Evolutionary conservation across 2,888 invertebrate genomes (phyloP), one percentile per base, ranked within the genome.

Genomic region (Eupelmus urozonus): DNA sequence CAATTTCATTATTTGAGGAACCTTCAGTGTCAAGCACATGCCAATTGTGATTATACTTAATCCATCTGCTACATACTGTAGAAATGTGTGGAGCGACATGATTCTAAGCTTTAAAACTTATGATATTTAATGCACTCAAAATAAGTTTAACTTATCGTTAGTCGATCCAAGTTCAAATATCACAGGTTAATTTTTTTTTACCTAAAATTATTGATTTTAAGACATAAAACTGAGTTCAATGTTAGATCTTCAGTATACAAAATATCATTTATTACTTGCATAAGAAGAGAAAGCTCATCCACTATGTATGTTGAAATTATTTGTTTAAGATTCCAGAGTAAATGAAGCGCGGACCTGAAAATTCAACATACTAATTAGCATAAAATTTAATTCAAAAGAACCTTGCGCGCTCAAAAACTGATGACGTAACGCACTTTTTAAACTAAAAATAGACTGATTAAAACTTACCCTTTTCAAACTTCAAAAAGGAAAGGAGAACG

Each of bases 1-100:
- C 69, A 96, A 91, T 75, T 93, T 93, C 81, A 93, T 88, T 80
- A 97, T 96, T 91, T 97, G 96, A 0, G 96, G 96, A 66, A 96
- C 92, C 91, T 97, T 97, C 82, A 95, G 90, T 82, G 96, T 92
- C 69, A 96, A 91, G 87, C 96, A 96, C 85, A 95, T 93, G 57
- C 93, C 88, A 81, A 97, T 95, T 0, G 96, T 96, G n/a, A 95
- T 90, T 16, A 94, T 87, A 87, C 96, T 96, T 70, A 96, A 88
- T 66, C 92, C 84, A 86, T 94, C 92, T 1, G 93, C 86, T 53
- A 91, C 85, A 45, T 87, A 79, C 76, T 90, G 87, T 11, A 89
- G 69, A 72, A 82, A 51, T 79, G 82, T 2, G 16, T 69, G 34
- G 11, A 42, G 16, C 20, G 60, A 42, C 79, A 79, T 79, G 20